These are phyloP conservation scores for Notospermus geniculatus DNA, from an alignment of 1,140 invertebrate species.

Conservation along the genomic window DNA sequence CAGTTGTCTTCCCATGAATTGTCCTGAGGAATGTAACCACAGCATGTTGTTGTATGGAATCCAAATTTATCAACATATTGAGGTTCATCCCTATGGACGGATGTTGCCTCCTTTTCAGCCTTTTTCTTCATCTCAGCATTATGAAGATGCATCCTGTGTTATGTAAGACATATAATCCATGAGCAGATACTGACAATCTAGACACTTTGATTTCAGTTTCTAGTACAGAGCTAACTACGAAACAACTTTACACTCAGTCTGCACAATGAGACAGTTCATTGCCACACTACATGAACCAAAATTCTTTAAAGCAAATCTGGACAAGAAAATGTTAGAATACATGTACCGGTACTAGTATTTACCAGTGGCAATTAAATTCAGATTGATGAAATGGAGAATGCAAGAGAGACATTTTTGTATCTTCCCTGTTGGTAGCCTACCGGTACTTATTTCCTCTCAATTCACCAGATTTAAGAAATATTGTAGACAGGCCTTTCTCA, in stretches of 20 bases:
- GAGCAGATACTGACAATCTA: too few species aligned
- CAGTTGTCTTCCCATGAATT: constrained; percentile 50
- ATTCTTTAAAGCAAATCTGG: too few species aligned
- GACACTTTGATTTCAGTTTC: not conserved
- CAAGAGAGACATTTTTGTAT: not conserved
- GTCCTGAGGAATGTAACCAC: constrained; percentile 45
- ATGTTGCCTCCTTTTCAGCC: constrained; percentile 25
- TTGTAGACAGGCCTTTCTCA: not conserved
- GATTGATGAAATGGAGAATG: too few species aligned
- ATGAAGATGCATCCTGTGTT: constrained; percentile 57
- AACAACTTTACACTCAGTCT: not conserved
- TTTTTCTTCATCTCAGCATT: constrained; percentile 49
- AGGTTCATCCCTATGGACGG: constrained; percentile 28
- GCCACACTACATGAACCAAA: too few species aligned
- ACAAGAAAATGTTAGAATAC: too few species aligned
- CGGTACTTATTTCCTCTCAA: too few species aligned
- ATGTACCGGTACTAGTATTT: too few species aligned
- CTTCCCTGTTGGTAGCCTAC: not conserved
- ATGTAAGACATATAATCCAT: constrained; percentile 8
- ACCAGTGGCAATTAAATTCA: too few species aligned
- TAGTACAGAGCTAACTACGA: not conserved
- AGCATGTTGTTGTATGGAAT: constrained; percentile 58
- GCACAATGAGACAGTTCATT: too few species aligned
- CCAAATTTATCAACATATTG: constrained; percentile 61
- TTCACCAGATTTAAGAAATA: not conserved